A percentile compares a stretch with the other conserved stretches of the same genome.
These are phyloP conservation scores for Ceyx margarethae DNA, from an alignment of 2,113 vertebrate species.

Conservation along the genomic window DNA sequence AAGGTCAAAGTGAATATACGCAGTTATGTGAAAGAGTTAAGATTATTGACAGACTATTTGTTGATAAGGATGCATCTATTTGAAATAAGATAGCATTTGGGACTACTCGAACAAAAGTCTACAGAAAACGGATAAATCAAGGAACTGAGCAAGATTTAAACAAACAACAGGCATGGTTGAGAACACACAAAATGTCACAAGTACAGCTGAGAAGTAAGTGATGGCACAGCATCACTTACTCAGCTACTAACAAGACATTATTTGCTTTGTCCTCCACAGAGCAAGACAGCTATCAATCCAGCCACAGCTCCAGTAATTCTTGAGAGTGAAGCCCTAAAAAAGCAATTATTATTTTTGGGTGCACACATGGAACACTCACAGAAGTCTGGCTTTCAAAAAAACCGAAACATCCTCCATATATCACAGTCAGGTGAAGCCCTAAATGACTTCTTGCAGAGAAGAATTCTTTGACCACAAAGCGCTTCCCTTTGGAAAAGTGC, in stretches of 20 bases:
- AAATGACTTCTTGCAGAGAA: background rate
- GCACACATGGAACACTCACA: background rate
- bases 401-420: background rate
- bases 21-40: background rate
- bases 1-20: background rate
- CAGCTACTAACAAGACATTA: conserved; percentile 45
- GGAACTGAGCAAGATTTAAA: conserved; percentile 58
- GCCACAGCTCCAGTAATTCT: background rate
- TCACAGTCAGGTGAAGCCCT: background rate
- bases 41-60: conserved; percentile 46
- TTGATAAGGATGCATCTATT: conserved; percentile 53
- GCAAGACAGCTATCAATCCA: background rate
- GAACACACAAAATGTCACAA: conserved; percentile 50
- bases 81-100: conserved; percentile 47
- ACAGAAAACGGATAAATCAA: conserved; percentile 65
- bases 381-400: background rate
- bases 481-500: background rate
- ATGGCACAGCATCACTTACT: conserved; percentile 54
- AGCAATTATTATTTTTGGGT: background rate
- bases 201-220: conserved; percentile 52
- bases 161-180: conserved; percentile 56
- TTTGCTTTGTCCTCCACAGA: conserved; percentile 1
- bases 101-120: conserved; percentile 39
- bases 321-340: background rate
- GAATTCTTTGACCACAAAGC: background rate